These are phyloP conservation scores for Platichthys stellatus DNA, from an alignment of 2,113 vertebrate species.

Conservation along the genomic window DNA sequence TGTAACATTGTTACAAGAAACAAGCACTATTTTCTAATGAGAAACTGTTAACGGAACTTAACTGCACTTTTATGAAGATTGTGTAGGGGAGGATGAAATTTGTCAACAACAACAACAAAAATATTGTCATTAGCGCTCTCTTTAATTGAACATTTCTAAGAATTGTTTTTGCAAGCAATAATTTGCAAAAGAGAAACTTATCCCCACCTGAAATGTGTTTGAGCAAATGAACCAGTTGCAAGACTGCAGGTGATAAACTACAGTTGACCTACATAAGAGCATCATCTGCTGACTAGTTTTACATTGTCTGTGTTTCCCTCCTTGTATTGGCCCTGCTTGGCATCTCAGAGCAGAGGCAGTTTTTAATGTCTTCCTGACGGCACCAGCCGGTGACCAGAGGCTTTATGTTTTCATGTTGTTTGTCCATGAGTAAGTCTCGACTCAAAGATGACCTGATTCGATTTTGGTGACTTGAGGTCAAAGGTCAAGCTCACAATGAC, in stretches of 20 bases:
- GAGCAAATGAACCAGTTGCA: too few species aligned
- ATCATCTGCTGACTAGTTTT: too few species aligned
- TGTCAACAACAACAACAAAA: slow-evolving; percentile 81
- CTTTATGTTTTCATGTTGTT: too few species aligned
- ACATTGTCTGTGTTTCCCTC: not conserved
- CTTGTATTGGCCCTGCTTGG: not conserved
- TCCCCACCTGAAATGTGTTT: too few species aligned
- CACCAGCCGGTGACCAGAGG: too few species aligned
- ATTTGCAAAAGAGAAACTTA: slow-evolving; percentile 74
- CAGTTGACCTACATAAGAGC: too few species aligned
- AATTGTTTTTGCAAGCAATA: slow-evolving; percentile 95
- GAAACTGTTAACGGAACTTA: slow-evolving; percentile 98
- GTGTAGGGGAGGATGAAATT: slow-evolving; percentile 66
- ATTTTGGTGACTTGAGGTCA: too few species aligned
- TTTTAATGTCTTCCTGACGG: too few species aligned
- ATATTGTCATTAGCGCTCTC: slow-evolving; percentile 69
- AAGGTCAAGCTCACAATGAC: too few species aligned
- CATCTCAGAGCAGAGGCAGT: slow-evolving; percentile 4
- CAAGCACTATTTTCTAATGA: slow-evolving; percentile 99
- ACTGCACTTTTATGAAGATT: slow-evolving; percentile 97
- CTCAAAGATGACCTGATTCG: too few species aligned
- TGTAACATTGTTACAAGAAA: slow-evolving; percentile 45
- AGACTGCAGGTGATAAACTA: too few species aligned
- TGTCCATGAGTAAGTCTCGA: too few species aligned
- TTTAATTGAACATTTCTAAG: slow-evolving; percentile 73